Conservation (phyloP, 2,113 vertebrate species). For the Melospiza georgiana region DNA sequence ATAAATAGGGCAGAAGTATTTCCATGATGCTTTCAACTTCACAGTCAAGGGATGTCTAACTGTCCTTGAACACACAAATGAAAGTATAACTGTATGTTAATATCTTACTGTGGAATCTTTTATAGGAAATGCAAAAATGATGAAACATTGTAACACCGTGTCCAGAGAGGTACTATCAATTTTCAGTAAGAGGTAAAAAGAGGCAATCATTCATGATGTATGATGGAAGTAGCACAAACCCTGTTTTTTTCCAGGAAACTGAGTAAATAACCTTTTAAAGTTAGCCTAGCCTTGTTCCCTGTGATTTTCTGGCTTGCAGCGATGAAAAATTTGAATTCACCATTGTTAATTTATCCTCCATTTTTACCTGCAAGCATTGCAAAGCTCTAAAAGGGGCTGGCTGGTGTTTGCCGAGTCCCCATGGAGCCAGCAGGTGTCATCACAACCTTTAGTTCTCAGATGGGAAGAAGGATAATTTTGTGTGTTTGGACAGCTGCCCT, state of each 20-base stretch:
- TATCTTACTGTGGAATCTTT: background rate
- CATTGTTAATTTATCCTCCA: background rate
- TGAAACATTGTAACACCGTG: background rate
- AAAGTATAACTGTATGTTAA: background rate
- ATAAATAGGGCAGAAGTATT: background rate
- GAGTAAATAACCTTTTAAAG: background rate
- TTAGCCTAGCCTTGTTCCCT: background rate
- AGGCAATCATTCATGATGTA: background rate
- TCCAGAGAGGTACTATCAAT: background rate
- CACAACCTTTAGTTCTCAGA: conserved; percentile 21
- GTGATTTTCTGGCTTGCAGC: background rate
- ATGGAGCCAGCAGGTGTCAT: conserved; percentile 54
- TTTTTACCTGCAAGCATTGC: background rate
- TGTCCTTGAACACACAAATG: background rate
- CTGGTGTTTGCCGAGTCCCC: background rate
- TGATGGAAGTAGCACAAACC: background rate
- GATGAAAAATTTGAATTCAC: background rate
- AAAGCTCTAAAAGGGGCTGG: background rate
- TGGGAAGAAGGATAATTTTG: background rate
- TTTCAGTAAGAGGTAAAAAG: background rate
- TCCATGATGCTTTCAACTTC: background rate
- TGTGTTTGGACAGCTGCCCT: background rate
- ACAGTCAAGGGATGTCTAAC: background rate
- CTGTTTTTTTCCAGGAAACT: background rate
- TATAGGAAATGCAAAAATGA: background rate